Base-by-base conservation (phyloP, 1,140 invertebrate genomes). In the Hyles vespertilio region DNA sequence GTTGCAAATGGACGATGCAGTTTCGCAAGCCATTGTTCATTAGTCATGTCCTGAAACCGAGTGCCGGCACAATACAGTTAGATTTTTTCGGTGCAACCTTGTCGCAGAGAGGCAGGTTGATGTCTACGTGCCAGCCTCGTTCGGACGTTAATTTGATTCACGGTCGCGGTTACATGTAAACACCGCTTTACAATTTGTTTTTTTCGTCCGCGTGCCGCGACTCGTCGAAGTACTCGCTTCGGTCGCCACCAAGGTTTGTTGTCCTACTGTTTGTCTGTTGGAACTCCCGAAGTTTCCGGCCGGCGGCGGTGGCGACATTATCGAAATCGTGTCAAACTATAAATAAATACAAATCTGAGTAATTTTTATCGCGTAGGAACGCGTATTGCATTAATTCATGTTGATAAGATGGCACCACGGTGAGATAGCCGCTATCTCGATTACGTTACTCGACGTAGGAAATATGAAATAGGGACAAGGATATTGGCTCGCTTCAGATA, bases 401-500 rank as follows among this genome's bases (percentile, higher is more conserved):
- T 65, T 72, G 78, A 85, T 84, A 83, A 81, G 71, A 70, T 73
- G 79, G 68, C 75, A 74, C 71, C 63, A 69, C 60, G 63, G 56
- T 45, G 53, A 68, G 79, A 84, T 80, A 81, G 64, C 56, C 33
- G 69, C 56, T 83, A 87, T 84, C 80, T 67, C 72, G 80, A 84
- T 84, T 79, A 78, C 75, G 72, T 64, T 70, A 74, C 72, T 72
- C 74, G 44, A 65, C 66, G 77, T 76, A 87, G 80, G 79, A 87
- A 84, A 79, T 70, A 67, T 76, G 75, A 82, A 87, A 84, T 76
- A 77, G 79, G 85, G 85, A 73, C 85, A 88, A 88, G 85, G 82
- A 81, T 86, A 75, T 72, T 58, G 64, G 60, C 58, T 69, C 69
- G 67, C 49, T 61, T 62, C 65, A 77, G 69, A 79, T 74, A 77